These are phyloP conservation scores for Chouioia cunea DNA, from an alignment of 2,888 invertebrate genomes.

Conservation along the genomic window DNA sequence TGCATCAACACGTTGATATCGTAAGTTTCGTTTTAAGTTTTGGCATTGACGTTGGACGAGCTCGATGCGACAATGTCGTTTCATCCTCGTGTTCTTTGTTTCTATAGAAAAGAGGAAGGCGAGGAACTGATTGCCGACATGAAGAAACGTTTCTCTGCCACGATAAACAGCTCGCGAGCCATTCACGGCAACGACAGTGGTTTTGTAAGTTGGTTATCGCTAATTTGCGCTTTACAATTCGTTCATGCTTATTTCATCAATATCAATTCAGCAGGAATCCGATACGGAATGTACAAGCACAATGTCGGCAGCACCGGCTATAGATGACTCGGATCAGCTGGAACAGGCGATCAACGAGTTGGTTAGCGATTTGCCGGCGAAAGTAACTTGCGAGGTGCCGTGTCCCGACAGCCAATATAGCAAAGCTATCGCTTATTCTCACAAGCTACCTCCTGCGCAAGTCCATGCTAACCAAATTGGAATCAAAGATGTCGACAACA, in stretches of 20 bases:
- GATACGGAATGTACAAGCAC: constrained; percentile 26
- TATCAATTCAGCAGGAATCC: constrained; percentile 14
- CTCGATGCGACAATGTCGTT: constrained; percentile 5
- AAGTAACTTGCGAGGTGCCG: constrained; percentile 61
- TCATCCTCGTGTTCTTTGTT: no score
- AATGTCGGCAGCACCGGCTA: neutral
- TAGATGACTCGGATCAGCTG: constrained; percentile 66
- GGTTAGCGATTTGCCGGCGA: constrained; percentile 70
- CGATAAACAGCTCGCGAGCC: constrained; percentile 54
- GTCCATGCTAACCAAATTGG: constrained; percentile 62
- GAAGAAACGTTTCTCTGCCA: constrained; percentile 83
- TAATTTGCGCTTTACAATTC: neutral
- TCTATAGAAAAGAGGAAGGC: constrained; percentile 79
- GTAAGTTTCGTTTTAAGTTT: constrained; percentile 63
- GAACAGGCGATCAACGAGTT: constrained; percentile 81
- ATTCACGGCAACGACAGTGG: constrained; percentile 10
- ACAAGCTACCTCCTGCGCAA: constrained; percentile 62
- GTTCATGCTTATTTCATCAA: neutral
- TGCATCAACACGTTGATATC: constrained; percentile 84
- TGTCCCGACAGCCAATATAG: constrained; percentile 59
- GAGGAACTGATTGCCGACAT: constrained; percentile 80
- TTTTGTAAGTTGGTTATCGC: constrained; percentile 19
- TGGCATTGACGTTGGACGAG: neutral
- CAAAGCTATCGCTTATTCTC: constrained; percentile 63
- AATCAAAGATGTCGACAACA: constrained; percentile 53